phyloP scores from a whole-genome alignment of 2,113 vertebrate species.

The Falco punctatus region DNA sequence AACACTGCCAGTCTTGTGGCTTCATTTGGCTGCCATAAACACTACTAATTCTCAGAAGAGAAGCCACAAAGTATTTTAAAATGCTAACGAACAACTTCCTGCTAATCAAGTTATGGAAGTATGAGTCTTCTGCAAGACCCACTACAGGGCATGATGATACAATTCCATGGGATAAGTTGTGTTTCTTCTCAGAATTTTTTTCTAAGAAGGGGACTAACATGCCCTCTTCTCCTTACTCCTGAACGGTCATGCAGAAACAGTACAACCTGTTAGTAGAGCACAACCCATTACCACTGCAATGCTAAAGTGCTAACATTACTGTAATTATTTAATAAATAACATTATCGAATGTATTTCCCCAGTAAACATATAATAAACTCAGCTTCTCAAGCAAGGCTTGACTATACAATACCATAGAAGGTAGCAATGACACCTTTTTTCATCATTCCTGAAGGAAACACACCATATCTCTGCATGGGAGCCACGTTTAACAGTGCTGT shows the following conservation, averaged over 20 bases:
- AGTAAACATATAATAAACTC: neutral
- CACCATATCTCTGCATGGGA: neutral
- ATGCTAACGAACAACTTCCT: constrained; percentile 8
- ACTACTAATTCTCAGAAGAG: neutral
- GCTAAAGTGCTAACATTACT: neutral
- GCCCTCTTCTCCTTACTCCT: neutral
- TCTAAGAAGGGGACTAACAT: neutral
- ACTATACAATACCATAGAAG: neutral
- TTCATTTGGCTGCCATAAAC: neutral
- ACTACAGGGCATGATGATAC: fast-evolving
- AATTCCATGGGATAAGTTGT: neutral
- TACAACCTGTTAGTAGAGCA: neutral
- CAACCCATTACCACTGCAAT: neutral
- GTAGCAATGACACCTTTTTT: neutral
- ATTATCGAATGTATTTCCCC: neutral
- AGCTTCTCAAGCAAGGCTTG: neutral
- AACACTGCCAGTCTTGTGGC: neutral
- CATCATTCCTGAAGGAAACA: neutral
- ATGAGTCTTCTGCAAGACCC: neutral
- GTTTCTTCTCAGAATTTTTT: neutral
- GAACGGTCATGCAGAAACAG: neutral
- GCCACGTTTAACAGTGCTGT: neutral
- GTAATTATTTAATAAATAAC: neutral
- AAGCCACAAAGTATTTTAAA: neutral
- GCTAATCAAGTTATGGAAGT: neutral